Base-by-base conservation (phyloP, 2,888 invertebrate species). In the Eupsilia transversa region DNA sequence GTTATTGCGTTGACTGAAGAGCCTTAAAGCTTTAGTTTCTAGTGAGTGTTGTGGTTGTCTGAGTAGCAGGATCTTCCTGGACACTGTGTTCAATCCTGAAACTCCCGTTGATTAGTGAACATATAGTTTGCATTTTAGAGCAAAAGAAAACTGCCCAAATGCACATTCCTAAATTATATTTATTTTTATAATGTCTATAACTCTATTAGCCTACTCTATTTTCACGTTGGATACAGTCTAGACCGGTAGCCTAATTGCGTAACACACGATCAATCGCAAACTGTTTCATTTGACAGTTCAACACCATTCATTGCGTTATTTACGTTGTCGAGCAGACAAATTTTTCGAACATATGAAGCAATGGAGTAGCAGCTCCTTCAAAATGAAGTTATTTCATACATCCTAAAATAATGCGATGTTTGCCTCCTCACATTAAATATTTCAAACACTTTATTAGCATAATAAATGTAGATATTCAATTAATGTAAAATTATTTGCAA, bases 401-500 rank as follows among this genome's bases (percentile, higher is more conserved):
- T 61, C 20, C 52, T 41, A 43, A 30, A 68, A 54, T 43, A 60
- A 63, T 49, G 56, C 61, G 14, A 63, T 27, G 14, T 70, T 66
- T 64, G n/a, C n/a, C 33, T 54, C 23, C n/a, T 0, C 30, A 33
- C n/a, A 61, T 66, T 43, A 57, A 65, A 72, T 77, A 61, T 67
- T 65, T 68, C 65, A 72, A 82, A 61, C 30, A 49, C 35, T 60
- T 57, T 41, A 65, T 77, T 84, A 63, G 12, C 74, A 60, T 84
- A 77, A 60, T 84, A 77, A 54, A 80, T 61, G 49, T 3, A 23
- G 60, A 69, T 75, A 52, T 52, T 75, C n/a, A 71, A 79, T 63
- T 57, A 52, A 72, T 75, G 35, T 54, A 35, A 61, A 81, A 61
- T 72, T 66, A 77, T 83, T 83, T 73, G 65, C 73, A 74, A 70